These are phyloP conservation scores for Phyllotis vaccarum DNA, from an alignment of 2,797 vertebrate species.

Conservation along the genomic window DNA sequence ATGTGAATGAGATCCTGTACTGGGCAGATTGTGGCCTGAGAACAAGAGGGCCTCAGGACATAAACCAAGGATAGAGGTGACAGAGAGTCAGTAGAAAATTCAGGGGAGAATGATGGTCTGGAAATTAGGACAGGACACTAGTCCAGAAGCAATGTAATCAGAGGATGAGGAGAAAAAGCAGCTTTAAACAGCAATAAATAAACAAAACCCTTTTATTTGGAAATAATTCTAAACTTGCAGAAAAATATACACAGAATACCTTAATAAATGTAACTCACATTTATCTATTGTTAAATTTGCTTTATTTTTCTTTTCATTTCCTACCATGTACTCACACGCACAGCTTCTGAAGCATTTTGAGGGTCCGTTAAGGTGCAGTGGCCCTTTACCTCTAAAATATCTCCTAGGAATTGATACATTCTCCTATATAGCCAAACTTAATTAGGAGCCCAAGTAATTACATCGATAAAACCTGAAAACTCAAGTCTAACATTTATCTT, in stretches of 20 bases:
- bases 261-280: background rate
- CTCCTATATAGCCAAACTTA: background rate
- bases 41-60: background rate
- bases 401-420: background rate
- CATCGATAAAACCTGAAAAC: background rate
- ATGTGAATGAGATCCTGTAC: background rate
- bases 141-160: background rate
- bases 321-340: background rate
- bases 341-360: background rate
- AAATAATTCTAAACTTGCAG: constrained; percentile 22
- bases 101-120: background rate
- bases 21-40: background rate
- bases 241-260: background rate
- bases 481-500: background rate
- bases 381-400: background rate
- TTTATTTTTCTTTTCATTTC: background rate
- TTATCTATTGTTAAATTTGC: constrained; percentile 13
- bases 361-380: background rate
- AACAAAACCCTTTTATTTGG: background rate
- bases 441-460: background rate
- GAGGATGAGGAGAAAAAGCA: background rate
- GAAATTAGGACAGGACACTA: background rate
- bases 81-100: background rate
- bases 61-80: background rate
- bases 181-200: background rate